Evolutionary conservation across 2,888 invertebrate species (phyloP).

Genomic region (Morpho deidamia): DNA sequence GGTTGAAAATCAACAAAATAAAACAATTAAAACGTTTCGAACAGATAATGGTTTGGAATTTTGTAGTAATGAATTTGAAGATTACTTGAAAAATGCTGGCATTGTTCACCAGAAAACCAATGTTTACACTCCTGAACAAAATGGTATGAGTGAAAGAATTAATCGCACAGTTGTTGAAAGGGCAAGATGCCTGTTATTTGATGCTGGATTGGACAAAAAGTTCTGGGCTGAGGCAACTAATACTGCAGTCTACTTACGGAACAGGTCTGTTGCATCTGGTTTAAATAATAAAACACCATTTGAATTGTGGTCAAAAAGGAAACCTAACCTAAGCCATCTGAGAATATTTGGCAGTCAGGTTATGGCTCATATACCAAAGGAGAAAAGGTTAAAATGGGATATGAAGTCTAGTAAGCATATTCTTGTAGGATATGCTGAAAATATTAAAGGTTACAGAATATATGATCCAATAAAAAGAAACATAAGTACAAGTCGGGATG

Average conservation of each 20-base stretch:
- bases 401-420: too few relatives aligned
- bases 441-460: too few relatives aligned
- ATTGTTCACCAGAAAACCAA: constrained; percentile 36
- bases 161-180: constrained; percentile 19
- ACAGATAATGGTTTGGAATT: constrained; percentile 20
- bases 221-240: constrained; percentile 27
- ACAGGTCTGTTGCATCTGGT: too few relatives aligned
- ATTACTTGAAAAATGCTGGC: constrained; percentile 20
- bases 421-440: too few relatives aligned
- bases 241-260: constrained; percentile 23
- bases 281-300: too few relatives aligned
- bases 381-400: too few relatives aligned
- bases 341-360: too few relatives aligned
- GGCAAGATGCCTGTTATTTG: constrained; percentile 8
- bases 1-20: constrained; percentile 28
- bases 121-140: constrained; percentile 35
- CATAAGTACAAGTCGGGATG: too few relatives aligned
- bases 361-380: too few relatives aligned
- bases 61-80: constrained; percentile 8
- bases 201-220: constrained; percentile 18
- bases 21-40: constrained; percentile 29
- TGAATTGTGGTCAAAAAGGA: too few relatives aligned
- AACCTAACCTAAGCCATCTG: too few relatives aligned
- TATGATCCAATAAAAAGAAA: too few relatives aligned
- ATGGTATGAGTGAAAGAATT: constrained; percentile 25